phyloP scores from a whole-genome alignment of 2,113 vertebrate genomes.

The Edolisoma coerulescens region DNA sequence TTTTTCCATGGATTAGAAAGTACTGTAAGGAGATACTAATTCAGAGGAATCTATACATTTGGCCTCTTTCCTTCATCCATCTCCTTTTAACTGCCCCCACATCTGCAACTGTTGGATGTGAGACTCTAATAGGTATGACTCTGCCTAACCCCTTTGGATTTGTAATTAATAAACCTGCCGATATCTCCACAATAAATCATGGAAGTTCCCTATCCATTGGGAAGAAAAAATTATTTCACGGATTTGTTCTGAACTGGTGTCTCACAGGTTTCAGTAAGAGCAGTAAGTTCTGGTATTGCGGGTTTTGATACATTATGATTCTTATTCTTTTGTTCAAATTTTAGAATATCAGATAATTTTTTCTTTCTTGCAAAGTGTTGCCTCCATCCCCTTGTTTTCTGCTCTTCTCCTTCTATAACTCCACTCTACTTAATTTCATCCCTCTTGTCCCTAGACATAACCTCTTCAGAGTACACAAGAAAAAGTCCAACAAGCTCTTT shows the following conservation, averaged over 20 bases:
- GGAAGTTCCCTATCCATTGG: background rate
- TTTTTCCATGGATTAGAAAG: background rate
- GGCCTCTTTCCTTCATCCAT: background rate
- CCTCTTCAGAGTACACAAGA: background rate
- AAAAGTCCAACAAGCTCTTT: background rate
- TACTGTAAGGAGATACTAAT: background rate
- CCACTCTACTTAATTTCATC: background rate
- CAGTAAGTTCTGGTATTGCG: background rate
- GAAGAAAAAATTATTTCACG: background rate
- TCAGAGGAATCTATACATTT: background rate
- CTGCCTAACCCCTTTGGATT: background rate
- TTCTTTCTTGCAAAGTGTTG: background rate
- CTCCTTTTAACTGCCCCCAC: background rate
- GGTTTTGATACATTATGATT: background rate
- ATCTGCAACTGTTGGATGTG: background rate
- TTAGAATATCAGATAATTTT: background rate
- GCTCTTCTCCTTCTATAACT: background rate
- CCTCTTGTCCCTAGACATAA: background rate
- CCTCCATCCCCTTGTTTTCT: background rate
- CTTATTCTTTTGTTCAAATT: background rate
- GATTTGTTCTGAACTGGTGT: background rate
- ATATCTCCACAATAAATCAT: background rate
- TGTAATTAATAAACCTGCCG: background rate
- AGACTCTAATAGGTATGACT: background rate
- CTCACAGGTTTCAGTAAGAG: background rate